Evolutionary conservation across 2,888 invertebrate genomes (phyloP).

Genomic region (Leucania comma): DNA sequence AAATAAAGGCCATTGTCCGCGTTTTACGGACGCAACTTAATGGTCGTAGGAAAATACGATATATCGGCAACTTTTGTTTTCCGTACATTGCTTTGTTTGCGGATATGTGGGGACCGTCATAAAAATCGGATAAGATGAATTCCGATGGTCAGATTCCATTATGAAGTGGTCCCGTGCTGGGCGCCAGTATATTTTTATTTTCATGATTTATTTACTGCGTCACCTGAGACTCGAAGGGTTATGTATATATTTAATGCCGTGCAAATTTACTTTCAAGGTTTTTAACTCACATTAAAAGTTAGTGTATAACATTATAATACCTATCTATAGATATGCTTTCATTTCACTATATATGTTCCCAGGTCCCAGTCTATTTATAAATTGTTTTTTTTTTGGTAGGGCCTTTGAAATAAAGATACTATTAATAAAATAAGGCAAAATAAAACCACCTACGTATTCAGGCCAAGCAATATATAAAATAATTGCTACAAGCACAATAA

Average conservation of each 20-base stretch:
- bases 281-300: not conserved
- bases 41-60: constrained; percentile 45
- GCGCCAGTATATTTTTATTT: constrained; percentile 55
- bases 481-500: constrained; percentile 31
- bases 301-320: too few relatives aligned
- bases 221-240: constrained; percentile 41
- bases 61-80: constrained; percentile 52
- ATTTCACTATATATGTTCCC: not conserved
- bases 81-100: constrained; percentile 48
- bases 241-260: not conserved
- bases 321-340: too few relatives aligned
- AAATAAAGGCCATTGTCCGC: constrained; percentile 40
- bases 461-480: constrained; percentile 31
- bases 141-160: constrained; percentile 44
- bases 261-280: not conserved
- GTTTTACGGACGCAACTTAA: constrained; percentile 50
- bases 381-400: not conserved
- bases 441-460: not conserved
- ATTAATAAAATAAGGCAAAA: not conserved
- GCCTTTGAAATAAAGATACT: not conserved
- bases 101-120: constrained; percentile 42
- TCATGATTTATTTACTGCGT: constrained; percentile 54
- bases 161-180: constrained; percentile 44
- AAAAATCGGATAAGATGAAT: constrained; percentile 49
- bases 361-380: too few relatives aligned